phyloP scores from a whole-genome alignment of 2,113 vertebrate species.

The Spheniscus mendiculus region DNA sequence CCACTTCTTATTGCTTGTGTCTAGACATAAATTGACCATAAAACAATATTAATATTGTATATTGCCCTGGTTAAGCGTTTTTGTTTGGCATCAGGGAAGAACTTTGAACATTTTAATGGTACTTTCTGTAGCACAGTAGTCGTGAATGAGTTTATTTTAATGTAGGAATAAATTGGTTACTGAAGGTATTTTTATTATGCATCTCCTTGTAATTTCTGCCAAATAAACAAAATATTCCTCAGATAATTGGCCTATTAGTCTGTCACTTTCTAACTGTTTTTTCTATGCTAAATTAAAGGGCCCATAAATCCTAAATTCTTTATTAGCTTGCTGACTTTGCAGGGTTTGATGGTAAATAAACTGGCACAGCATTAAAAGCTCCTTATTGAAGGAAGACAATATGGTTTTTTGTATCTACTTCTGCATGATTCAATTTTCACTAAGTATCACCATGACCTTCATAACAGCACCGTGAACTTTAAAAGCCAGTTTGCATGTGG shows the following conservation, averaged over 20 bases:
- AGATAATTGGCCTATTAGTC: conserved; percentile 40
- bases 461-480: conserved; percentile 63
- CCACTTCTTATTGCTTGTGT: conserved; percentile 27
- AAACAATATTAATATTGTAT: conserved; percentile 51
- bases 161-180: conserved; percentile 30
- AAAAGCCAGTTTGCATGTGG: conserved; percentile 71
- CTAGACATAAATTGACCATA: conserved; percentile 44
- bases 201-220: conserved; percentile 33
- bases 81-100: conserved; percentile 50
- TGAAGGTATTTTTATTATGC: conserved; percentile 42
- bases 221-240: conserved; percentile 52
- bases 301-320: conserved; percentile 53
- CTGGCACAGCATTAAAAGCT: conserved; percentile 62
- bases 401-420: conserved; percentile 74
- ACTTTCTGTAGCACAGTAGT: conserved; percentile 25
- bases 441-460: conserved; percentile 67
- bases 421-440: conserved; percentile 74
- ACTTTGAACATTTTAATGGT: conserved; percentile 55
- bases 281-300: conserved; percentile 29
- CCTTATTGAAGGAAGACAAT: conserved; percentile 69
- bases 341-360: conserved; percentile 63
- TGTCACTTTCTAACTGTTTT: conserved; percentile 23
- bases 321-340: conserved; percentile 70
- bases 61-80: conserved; percentile 25
- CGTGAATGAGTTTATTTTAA: conserved; percentile 48